These are phyloP conservation scores for Phorcus lineatus DNA, from an alignment of 2,888 invertebrate species.

Conservation along the genomic window DNA sequence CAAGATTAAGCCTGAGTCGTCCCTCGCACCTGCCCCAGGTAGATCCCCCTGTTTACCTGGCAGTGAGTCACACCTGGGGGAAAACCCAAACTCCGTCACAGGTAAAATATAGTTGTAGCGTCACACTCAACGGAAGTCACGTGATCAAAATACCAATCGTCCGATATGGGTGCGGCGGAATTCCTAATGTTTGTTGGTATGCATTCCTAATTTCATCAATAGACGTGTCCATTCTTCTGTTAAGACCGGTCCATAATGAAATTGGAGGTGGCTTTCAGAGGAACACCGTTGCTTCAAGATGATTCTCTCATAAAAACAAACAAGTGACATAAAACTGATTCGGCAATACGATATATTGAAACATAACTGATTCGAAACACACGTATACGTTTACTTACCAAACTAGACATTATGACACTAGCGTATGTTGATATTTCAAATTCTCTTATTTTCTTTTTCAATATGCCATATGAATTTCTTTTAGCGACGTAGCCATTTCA, in stretches of 20 bases:
- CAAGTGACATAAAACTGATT: too few relatives aligned
- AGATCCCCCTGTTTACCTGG: not conserved
- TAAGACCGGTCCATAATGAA: not conserved
- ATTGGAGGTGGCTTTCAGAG: not conserved
- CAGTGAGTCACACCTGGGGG: not conserved
- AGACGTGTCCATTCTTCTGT: not conserved
- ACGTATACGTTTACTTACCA: too few relatives aligned
- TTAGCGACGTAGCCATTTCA: too few relatives aligned
- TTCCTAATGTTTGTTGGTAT: not conserved
- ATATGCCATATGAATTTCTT: too few relatives aligned
- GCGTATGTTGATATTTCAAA: too few relatives aligned
- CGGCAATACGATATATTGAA: too few relatives aligned
- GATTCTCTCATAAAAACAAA: too few relatives aligned
- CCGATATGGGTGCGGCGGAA: constrained; percentile 5
- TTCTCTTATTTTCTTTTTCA: too few relatives aligned
- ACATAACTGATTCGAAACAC: too few relatives aligned
- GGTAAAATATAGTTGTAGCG: not conserved
- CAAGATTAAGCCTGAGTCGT: not conserved
- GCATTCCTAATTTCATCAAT: not conserved
- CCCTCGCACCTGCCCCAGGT: not conserved
- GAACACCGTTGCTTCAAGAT: not conserved
- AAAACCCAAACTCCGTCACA: not conserved
- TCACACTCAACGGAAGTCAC: not conserved
- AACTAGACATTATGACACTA: too few relatives aligned
- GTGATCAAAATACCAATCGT: not conserved